Base-by-base conservation (phyloP, 37 sponge, comb jelly and placozoan species). In the Aplysina aerophoba region DNA sequence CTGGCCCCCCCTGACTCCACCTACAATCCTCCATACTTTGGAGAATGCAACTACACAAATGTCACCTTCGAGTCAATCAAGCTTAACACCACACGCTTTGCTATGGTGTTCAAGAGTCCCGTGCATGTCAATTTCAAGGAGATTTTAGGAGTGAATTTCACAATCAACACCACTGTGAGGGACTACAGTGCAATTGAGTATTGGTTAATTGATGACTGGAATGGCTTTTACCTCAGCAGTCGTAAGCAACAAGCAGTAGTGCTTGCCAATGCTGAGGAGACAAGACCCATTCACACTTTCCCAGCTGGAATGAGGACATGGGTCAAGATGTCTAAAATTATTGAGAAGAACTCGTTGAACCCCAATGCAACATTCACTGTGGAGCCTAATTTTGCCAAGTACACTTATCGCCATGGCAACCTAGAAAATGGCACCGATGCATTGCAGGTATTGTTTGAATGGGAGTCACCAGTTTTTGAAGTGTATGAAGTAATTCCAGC, bases 141-240 rank as follows among this genome's bases (percentile, higher is more conserved):
- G 37, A 75, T 40, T 41, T 44, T 75, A 24, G 37, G 54, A 1
- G 38, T 75, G 17, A 75, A 75, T 44, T 75, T 15, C 54, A 75
- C 78, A 53, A 75, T 75, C 20, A 75, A 75, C 25, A 75, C 78
- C 0, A 75, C 78, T 15, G 44, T 75, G 50, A 40, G 78, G 25
- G 78, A 75, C 54, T 75, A 75, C 78, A 75, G 78, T 75, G 78
- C 78, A 16, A 75, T 75, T 16, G 78, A 75, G 53, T 75, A 75
- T 11, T 75, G 78, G 78, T 12, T 75, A 54, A 12, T 75, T 40
- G 78, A 41, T 6, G 78, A 75, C 78, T 75, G 78, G 78, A 11
- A 75, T 36, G 38, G 54, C 4, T 75, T 75, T 41, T 28, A 62
- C 64, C 24, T 13, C 24, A 62, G 64, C 11, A 6, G 34, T 69